Evolutionary conservation across 2,113 vertebrate genomes (phyloP).

Genomic region (Telmatochromis sp.): DNA sequence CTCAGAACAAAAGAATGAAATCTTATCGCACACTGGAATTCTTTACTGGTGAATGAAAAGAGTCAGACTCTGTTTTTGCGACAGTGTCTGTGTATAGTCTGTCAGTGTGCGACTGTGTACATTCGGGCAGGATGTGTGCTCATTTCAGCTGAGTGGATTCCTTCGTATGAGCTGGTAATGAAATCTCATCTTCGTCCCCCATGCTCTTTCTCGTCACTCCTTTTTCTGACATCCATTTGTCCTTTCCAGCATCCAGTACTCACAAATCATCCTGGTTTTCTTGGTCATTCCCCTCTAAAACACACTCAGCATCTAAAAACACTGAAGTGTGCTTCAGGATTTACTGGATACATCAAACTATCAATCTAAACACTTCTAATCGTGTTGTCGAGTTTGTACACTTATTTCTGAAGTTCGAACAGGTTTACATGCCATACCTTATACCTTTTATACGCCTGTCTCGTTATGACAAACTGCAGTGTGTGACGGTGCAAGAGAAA

Average conservation of each 20-base stretch:
- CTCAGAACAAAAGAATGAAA: slow-evolving; percentile 63
- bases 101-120: not conserved
- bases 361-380: not conserved
- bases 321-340: not conserved
- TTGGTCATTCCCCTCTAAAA: slow-evolving; percentile 30
- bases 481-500: not conserved
- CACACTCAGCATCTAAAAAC: not conserved
- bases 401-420: not conserved
- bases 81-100: slow-evolving; percentile 13
- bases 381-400: not conserved
- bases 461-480: not conserved
- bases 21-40: slow-evolving; percentile 68
- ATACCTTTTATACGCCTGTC: not conserved
- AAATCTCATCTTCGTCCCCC: not conserved
- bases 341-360: not conserved
- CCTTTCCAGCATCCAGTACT: slow-evolving; percentile 27
- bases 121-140: not conserved
- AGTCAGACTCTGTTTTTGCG: slow-evolving; percentile 42
- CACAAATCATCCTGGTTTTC: slow-evolving; percentile 37
- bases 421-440: not conserved
- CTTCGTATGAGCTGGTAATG: slow-evolving; percentile 12
- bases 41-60: slow-evolving; percentile 39
- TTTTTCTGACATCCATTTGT: slow-evolving; percentile 32
- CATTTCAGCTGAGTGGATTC: slow-evolving; percentile 10
- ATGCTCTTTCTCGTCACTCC: not conserved